Percentiles rank a stretch among this genome's conserved stretches.
Evolutionary conservation across 2,113 vertebrate species (phyloP).

Genomic region (Pelmatolapia mariae): DNA sequence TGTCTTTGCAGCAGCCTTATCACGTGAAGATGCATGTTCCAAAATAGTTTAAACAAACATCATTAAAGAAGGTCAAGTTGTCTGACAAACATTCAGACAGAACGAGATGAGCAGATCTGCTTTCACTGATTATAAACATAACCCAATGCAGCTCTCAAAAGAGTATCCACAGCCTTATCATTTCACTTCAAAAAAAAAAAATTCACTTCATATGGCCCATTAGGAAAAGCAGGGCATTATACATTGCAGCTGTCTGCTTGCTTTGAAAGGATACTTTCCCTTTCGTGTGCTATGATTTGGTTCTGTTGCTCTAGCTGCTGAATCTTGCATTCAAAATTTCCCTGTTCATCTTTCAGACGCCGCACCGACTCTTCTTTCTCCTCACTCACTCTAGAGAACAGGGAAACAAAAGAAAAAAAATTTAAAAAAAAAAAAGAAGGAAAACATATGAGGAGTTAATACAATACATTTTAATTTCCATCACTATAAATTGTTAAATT

Average conservation of each 20-base stretch:
- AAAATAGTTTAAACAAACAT: neutral
- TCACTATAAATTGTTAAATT: neutral
- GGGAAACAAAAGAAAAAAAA: neutral
- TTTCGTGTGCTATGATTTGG: conserved; percentile 84
- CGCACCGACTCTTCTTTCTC: conserved; percentile 92
- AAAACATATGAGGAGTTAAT: neutral
- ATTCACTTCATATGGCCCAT: neutral
- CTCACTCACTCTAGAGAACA: conserved; percentile 82
- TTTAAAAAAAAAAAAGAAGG: too few relatives aligned
- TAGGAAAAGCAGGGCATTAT: neutral
- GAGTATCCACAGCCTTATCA: neutral
- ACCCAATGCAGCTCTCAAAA: neutral
- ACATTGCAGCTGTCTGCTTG: neutral
- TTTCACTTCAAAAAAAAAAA: neutral
- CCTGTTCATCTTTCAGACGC: conserved; percentile 85
- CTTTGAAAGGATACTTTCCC: conserved; percentile 91
- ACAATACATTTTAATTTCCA: neutral
- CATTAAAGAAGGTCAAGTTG: neutral
- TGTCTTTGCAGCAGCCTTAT: neutral
- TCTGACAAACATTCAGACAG: neutral
- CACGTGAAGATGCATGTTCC: neutral
- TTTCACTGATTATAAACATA: neutral
- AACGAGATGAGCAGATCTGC: neutral
- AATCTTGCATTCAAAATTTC: conserved; percentile 90
- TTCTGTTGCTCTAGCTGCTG: conserved; percentile 90